Evolutionary conservation across 1,140 invertebrate genomes (phyloP).

Genomic region (Geopemphigus sp.): DNA sequence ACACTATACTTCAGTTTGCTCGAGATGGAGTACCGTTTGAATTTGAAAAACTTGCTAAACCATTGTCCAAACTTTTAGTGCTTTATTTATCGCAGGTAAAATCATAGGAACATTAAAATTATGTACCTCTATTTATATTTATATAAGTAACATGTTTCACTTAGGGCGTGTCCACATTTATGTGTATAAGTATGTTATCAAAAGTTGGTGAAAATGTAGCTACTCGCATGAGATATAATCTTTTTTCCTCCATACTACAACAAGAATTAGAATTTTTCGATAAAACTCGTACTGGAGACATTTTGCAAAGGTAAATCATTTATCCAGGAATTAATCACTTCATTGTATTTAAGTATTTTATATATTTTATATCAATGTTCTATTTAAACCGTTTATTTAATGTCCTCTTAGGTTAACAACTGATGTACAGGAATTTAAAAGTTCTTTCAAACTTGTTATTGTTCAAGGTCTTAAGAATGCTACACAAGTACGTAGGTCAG

Average conservation of each 20-base stretch:
- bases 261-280: constrained; percentile 94
- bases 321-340: too few relatives aligned
- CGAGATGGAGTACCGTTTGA: constrained; percentile 56
- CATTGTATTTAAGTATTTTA: too few relatives aligned
- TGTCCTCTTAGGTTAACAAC: constrained; percentile 70
- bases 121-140: not conserved
- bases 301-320: constrained; percentile 73
- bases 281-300: constrained; percentile 82
- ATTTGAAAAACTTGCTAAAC: constrained; percentile 64
- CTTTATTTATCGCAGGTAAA: constrained; percentile 71
- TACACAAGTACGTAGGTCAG: constrained; percentile 63
- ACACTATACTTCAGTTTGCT: constrained; percentile 65
- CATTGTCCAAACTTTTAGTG: constrained; percentile 65
- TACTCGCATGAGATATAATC: constrained; percentile 70
- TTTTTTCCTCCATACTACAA: constrained; percentile 79
- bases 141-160: constrained; percentile 54
- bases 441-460: constrained; percentile 87
- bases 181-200: constrained; percentile 82
- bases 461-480: constrained; percentile 82
- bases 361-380: not conserved
- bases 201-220: constrained; percentile 85
- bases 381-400: not conserved
- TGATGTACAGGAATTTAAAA: constrained; percentile 96
- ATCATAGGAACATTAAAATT: constrained; percentile 49
- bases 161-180: constrained; percentile 81